Percentiles rank a stretch among this genome's conserved stretches.
phyloP scores from a whole-genome alignment of 2,797 vertebrate genomes.

The Gephyroberyx darwinii region DNA sequence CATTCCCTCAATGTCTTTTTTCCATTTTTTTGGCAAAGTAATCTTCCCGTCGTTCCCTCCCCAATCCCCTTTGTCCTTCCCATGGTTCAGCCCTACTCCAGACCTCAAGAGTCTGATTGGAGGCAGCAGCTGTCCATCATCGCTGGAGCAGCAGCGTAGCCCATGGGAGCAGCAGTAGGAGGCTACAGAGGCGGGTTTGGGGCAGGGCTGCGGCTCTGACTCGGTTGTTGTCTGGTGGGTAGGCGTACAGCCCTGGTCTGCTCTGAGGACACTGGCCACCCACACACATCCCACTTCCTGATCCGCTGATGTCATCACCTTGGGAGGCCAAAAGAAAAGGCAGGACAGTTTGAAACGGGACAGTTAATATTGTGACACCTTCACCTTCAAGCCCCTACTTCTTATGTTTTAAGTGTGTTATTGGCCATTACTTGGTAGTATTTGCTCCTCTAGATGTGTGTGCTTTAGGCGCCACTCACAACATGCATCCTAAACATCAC shows the following conservation, averaged over 20 bases:
- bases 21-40: slow-evolving; percentile 69
- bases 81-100: slow-evolving; percentile 30
- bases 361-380: background rate
- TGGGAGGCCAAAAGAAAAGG: background rate
- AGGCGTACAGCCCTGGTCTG: slow-evolving; percentile 65
- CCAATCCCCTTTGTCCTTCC: slow-evolving; percentile 37
- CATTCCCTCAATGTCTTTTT: slow-evolving; percentile 52
- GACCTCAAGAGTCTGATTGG: slow-evolving; percentile 51
- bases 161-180: slow-evolving; percentile 60
- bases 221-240: slow-evolving; percentile 60
- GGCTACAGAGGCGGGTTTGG: slow-evolving; percentile 23
- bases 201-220: slow-evolving; percentile 20
- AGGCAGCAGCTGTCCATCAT: slow-evolving; percentile 68
- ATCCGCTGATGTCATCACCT: slow-evolving; percentile 80
- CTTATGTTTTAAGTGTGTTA: background rate
- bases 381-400: background rate
- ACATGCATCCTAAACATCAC: too few species aligned
- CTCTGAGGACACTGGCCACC: slow-evolving; percentile 63
- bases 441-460: background rate
- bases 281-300: slow-evolving; percentile 77
- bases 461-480: too few species aligned
- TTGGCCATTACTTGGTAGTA: background rate
- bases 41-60: slow-evolving; percentile 25
- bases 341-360: too few species aligned
- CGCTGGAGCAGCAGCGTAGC: slow-evolving; percentile 71